Evolutionary conservation across 1,140 invertebrate genomes (phyloP).

Genomic region (Zaprionus kolodkinae): DNA sequence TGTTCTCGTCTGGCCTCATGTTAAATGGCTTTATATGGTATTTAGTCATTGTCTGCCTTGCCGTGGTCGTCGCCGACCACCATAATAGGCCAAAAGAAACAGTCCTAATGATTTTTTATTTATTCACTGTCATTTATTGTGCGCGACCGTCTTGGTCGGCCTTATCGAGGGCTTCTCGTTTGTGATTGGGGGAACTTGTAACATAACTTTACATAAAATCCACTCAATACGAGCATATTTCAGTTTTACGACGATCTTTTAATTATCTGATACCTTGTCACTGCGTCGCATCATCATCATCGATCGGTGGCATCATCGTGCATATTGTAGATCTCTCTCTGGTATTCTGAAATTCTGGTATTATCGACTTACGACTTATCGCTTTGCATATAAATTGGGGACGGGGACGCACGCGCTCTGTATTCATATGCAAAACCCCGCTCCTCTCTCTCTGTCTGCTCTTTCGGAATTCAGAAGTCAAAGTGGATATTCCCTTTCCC

Average conservation of each 20-base stretch:
- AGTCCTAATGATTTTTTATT: constrained; percentile 78
- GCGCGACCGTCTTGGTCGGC: constrained; percentile 23
- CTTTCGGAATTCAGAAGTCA: constrained; percentile 66
- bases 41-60: constrained; percentile 50
- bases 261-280: constrained; percentile 57
- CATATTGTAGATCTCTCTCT: constrained; percentile 1
- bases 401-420: constrained; percentile 36
- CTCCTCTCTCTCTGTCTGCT: not conserved
- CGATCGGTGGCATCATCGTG: constrained; percentile 29
- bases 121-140: constrained; percentile 73
- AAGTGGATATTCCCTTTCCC: constrained; percentile 46
- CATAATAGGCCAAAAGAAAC: constrained; percentile 48
- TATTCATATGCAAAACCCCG: constrained; percentile 77
- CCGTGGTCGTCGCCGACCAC: not conserved
- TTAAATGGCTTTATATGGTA: constrained; percentile 77
- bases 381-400: constrained; percentile 71
- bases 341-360: constrained; percentile 29
- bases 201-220: constrained; percentile 77
- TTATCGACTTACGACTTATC: constrained; percentile 49
- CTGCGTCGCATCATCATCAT: constrained; percentile 61
- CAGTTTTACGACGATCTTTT: constrained; percentile 68
- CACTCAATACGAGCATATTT: constrained; percentile 56
- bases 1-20: constrained; percentile 39
- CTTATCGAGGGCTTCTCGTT: constrained; percentile 45
- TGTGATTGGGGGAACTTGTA: constrained; percentile 66